Conservation (phyloP, 2,888 invertebrate species). For the Luffia ferchaultella region DNA sequence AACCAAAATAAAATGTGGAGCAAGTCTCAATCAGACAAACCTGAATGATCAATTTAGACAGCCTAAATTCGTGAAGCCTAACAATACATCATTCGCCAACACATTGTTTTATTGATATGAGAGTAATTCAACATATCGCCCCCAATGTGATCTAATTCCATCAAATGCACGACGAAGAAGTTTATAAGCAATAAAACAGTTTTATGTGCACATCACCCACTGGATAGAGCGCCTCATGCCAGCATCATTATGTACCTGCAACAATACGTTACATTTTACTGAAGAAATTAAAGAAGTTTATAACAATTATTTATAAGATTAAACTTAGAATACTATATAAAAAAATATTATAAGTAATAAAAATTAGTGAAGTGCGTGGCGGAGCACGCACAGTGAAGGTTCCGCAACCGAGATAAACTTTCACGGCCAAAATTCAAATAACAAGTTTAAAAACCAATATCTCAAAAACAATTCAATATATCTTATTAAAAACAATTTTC, state of each 20-base stretch:
- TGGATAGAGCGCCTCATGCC: background rate
- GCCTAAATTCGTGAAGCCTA: background rate
- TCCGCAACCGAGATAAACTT: too few species aligned
- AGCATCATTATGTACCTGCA: background rate
- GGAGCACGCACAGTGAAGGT: too few species aligned
- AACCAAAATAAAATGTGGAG: too few species aligned
- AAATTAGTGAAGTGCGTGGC: too few species aligned
- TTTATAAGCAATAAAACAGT: background rate
- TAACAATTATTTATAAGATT: slow-evolving; percentile 5
- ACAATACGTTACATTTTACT: background rate
- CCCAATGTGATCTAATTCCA: background rate
- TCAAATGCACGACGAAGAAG: background rate
- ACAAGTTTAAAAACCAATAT: too few species aligned
- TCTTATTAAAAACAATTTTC: too few species aligned
- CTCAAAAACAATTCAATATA: too few species aligned
- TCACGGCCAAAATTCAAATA: too few species aligned
- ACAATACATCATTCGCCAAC: background rate
- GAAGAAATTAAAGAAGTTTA: background rate
- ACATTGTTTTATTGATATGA: background rate
- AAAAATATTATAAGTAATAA: too few species aligned
- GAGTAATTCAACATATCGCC: background rate
- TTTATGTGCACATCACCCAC: background rate
- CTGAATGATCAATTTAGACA: background rate
- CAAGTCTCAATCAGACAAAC: too few species aligned
- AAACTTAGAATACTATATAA: too few species aligned